Evolutionary conservation across 2,888 invertebrate species (phyloP), one percentile per base, ranked within the genome.

Genomic region (Selenia dentaria): DNA sequence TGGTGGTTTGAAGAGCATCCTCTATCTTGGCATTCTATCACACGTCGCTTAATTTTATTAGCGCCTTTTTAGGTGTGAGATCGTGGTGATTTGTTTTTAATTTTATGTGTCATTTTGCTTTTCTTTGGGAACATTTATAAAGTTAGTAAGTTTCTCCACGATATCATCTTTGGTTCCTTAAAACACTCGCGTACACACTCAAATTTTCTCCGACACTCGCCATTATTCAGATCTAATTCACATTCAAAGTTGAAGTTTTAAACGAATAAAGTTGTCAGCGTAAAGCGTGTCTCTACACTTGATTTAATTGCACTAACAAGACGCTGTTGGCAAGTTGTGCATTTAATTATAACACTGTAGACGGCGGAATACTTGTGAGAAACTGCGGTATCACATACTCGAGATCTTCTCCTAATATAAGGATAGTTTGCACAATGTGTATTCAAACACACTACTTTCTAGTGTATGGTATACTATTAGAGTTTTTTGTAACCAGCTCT

Each of bases 281-380:
- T 46, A 41, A 57, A 62, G 56, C 59, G 54, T 40, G 54, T 54
- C 54, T 49, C 49, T 55, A 58, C 64, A 60, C 64, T 66, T 71
- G 62, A 70, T 74, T 70, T 74, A 77, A 79, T 79, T 75, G 72
- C 67, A 69, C 68, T 78, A 79, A 80, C 77, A 75, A 79, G 77
- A 68, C 66, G 66, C 64, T 59, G 62, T 50, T 63, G 44, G 39
- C 59, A 67, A 74, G 66, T 72, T 69, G 59, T 62, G 69, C 67
- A 72, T 72, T 75, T 67, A 73, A 76, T 74, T 77, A 68, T 63
- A 69, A 67, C 62, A 64, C 60, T 63, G 63, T 67, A 64, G 20
- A 27, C 16, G 29, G 26, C 59, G 63, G 57, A 59, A 65, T 57
- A 64, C 57, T 62, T 57, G 51, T 43, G 41, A 51, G 54, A 49